Evolutionary conservation across 2,113 vertebrate species (phyloP).

Genomic region (Nesogale talazaci): DNA sequence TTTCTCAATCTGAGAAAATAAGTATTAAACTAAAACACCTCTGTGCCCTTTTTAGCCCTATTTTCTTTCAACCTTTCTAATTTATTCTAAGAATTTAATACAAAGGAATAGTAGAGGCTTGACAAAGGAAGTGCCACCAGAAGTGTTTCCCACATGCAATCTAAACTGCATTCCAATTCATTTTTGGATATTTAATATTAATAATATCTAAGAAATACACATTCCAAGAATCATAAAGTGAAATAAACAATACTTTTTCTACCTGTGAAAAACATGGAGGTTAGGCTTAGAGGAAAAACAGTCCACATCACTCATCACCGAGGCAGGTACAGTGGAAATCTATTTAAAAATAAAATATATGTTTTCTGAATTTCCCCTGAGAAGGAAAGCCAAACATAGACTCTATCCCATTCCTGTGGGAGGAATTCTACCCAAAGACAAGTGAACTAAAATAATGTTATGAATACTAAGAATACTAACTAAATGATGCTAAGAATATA

Average conservation of each 20-base stretch:
- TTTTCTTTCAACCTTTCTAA: neutral
- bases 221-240: neutral
- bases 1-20: conserved; percentile 19
- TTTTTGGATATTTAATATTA: neutral
- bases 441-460: neutral
- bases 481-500: too few species aligned
- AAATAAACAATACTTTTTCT: neutral
- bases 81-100: too few species aligned
- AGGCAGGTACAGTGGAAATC: neutral
- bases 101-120: neutral
- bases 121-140: neutral
- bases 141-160: neutral
- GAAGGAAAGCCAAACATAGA: neutral
- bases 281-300: neutral
- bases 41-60: neutral
- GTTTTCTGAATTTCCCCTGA: neutral
- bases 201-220: neutral
- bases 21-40: neutral
- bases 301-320: neutral
- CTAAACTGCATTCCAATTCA: neutral
- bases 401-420: neutral
- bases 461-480: too few species aligned
- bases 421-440: neutral
- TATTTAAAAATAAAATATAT: neutral
- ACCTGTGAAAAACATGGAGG: neutral